phyloP scores from a whole-genome alignment of 37 sponge, comb jelly and placozoan genomes.

The Axinella damicornis region DNA sequence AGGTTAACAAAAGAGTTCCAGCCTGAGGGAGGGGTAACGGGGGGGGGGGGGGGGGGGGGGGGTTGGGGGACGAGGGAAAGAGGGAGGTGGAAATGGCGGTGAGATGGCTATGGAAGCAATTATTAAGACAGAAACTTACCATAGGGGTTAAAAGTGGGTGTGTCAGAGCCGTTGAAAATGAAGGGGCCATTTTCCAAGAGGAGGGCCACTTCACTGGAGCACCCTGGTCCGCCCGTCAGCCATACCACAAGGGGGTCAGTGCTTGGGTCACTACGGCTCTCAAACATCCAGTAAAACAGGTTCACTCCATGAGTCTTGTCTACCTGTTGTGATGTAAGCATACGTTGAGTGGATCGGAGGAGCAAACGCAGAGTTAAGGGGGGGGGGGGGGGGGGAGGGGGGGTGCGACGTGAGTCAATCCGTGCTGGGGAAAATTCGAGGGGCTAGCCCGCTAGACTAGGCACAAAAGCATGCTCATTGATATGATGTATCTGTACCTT shows the following conservation, averaged over 20 bases:
- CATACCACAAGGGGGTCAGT: conserved; percentile 88
- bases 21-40: conserved; percentile 11
- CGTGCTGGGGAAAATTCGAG: no score
- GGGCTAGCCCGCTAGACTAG: no score
- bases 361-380: no score
- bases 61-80: no score
- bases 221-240: conserved; percentile 94
- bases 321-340: no score
- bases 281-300: conserved; percentile 93
- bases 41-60: neutral
- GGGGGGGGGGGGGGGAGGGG: no score
- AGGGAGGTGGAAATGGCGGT: no score
- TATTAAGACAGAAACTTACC: conserved; percentile 40
- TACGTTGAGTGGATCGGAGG: no score
- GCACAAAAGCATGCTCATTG: no score
- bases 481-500: no score
- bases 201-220: conserved; percentile 86
- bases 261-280: conserved; percentile 76
- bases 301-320: conserved; percentile 82
- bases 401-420: no score
- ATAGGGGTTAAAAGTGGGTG: conserved; percentile 68
- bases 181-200: conserved; percentile 92
- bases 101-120: no score
- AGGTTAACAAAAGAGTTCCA: conserved; percentile 93
- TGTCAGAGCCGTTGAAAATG: conserved; percentile 52